Evolutionary conservation across 2,113 vertebrate species (phyloP), one percentile per base, ranked within the genome.

Genomic region (Garra rufa): DNA sequence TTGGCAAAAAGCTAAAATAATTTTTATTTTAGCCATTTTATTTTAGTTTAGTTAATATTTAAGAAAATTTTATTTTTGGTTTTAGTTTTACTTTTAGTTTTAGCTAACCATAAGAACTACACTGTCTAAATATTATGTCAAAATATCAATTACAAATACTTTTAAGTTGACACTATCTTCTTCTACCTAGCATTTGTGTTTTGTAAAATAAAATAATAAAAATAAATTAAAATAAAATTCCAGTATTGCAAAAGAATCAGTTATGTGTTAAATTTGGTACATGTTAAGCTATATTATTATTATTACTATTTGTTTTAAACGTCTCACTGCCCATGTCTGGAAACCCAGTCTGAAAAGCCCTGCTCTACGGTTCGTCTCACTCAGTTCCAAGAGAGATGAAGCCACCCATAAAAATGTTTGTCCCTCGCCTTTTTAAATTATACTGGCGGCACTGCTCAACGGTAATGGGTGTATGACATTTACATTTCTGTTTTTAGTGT

Each of bases 401-500:
- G 24, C 7, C 13, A 5, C 13, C 44, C 71, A 48, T 28, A 75
- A 17, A n/a, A 75, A 75, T 24, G 14, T 9, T 48, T 74, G 70
- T 46, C 21, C 21, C 70, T 46, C 46, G 43, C 24, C 24, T 50
- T 15, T n/a, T 8, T 30, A n/a, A 17, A 17, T 74, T 28, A 28
- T 48, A 74, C 41, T 75, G 73, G 43, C 13, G 8, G 41, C 48
- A 21, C 34, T 46, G 4, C 34, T 70, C 9, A 6, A 19, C 24
- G 48, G 24, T 44, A 63, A 81, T 38, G 61, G 46, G 82, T 43
- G 69, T 78, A 65, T 4, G 11, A 13, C 55, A 63, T 63, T 43
- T 61, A 44, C 41, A 44, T 28, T 24, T 79, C 55, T 63, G 46
- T 79, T 79, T 79, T 63, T 63, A 44, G 55, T 9, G 1, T 57